Evolutionary conservation across 2,888 invertebrate species (phyloP).

Genomic region (Noctua janthina): DNA sequence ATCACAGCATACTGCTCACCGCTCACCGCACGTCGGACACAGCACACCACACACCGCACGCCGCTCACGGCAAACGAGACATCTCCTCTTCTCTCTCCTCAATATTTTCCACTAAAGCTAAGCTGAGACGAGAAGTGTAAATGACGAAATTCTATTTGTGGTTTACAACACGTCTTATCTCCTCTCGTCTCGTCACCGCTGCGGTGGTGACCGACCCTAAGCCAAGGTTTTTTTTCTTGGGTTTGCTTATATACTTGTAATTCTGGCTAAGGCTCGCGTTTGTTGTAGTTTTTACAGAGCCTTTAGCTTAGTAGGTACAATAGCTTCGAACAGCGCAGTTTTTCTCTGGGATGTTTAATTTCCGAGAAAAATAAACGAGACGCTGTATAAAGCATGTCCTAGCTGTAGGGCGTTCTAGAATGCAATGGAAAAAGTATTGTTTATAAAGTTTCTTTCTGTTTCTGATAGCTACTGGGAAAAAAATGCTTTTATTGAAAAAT

Average conservation of each 20-base stretch:
- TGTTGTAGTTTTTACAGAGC: background rate
- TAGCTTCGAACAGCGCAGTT: background rate
- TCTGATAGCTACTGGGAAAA: background rate
- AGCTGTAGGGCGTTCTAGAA: constrained; percentile 1
- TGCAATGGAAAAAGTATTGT: background rate
- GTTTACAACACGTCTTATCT: too few species aligned
- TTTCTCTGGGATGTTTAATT: constrained; percentile 21
- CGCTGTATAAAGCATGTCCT: background rate
- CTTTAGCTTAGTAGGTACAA: background rate
- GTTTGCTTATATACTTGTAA: background rate
- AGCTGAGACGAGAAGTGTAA: too few species aligned
- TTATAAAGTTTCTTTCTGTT: background rate
- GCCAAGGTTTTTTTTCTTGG: background rate
- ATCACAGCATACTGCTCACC: too few species aligned
- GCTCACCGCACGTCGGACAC: too few species aligned
- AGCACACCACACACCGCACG: too few species aligned
- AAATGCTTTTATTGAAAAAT: background rate
- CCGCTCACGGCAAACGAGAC: too few species aligned
- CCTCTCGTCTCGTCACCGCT: too few species aligned
- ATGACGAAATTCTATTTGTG: too few species aligned
- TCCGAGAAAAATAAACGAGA: background rate
- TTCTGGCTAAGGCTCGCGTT: background rate
- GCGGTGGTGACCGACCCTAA: background rate
- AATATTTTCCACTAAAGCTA: too few species aligned
- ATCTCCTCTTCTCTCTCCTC: too few species aligned